Evolutionary conservation across 2,113 vertebrate species (phyloP).

Genomic region (Dasyurus viverrinus): DNA sequence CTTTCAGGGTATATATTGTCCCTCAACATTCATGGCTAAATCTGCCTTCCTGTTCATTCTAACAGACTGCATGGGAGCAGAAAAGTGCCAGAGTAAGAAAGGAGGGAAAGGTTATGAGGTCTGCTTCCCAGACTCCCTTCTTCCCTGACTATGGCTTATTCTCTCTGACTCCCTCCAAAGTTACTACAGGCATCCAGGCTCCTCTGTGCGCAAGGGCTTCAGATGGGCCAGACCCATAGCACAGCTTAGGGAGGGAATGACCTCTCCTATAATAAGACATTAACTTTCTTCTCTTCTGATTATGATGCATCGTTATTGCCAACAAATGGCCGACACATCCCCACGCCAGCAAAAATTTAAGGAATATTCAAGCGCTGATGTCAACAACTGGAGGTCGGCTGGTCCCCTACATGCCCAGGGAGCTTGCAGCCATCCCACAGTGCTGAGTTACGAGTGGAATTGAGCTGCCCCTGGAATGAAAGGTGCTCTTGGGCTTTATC

Average conservation of each 20-base stretch:
- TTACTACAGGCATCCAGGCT: not conserved
- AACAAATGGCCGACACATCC: not conserved
- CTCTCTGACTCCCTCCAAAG: not conserved
- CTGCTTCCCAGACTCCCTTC: not conserved
- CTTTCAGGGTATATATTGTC: not conserved
- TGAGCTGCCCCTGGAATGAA: slow-evolving; percentile 14
- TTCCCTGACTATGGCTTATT: not conserved
- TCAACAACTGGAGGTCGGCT: not conserved
- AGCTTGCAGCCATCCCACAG: fast-evolving
- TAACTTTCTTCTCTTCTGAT: not conserved
- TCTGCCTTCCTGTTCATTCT: not conserved
- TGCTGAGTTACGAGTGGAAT: not conserved
- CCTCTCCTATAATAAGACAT: not conserved
- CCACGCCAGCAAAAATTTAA: not conserved
- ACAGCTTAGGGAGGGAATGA: not conserved
- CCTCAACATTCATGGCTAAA: not conserved
- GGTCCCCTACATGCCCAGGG: not conserved
- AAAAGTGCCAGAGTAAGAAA: not conserved
- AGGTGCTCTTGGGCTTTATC: slow-evolving; percentile 26
- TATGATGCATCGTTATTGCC: not conserved
- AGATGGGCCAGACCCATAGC: not conserved
- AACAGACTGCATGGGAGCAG: not conserved
- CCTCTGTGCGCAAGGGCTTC: not conserved
- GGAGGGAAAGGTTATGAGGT: not conserved
- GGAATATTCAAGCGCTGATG: too few relatives aligned